These are phyloP conservation scores for Neotoxoptera formosana DNA, from an alignment of 1,140 invertebrate genomes.

Conservation along the genomic window DNA sequence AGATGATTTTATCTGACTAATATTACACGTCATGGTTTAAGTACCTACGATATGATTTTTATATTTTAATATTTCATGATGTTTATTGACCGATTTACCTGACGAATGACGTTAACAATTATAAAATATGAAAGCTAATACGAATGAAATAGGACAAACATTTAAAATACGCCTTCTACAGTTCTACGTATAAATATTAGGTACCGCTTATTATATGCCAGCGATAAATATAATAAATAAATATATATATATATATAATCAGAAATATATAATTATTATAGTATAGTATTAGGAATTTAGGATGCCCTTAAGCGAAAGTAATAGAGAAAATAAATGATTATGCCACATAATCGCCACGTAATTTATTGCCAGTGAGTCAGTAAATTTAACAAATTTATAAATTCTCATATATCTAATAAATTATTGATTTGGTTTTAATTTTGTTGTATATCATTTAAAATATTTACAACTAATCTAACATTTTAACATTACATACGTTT, in stretches of 20 bases:
- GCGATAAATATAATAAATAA: too few species aligned
- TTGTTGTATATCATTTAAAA: not conserved
- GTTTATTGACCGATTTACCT: too few species aligned
- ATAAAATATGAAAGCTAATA: slow-evolving; percentile 7
- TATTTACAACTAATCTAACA: not conserved
- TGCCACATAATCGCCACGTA: not conserved
- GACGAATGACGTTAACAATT: not conserved
- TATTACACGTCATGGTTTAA: not conserved
- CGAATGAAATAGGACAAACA: slow-evolving; percentile 1
- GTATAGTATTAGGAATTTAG: not conserved
- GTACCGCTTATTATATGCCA: not conserved
- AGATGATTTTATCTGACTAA: not conserved
- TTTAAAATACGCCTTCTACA: not conserved
- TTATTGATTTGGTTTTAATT: not conserved
- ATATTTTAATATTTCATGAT: not conserved
- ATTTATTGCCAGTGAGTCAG: not conserved
- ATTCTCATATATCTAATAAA: not conserved
- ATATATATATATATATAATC: not conserved
- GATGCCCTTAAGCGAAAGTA: not conserved
- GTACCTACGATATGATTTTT: not conserved
- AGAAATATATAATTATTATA: not conserved
- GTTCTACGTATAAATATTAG: not conserved
- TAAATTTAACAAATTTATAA: slow-evolving; percentile 12
- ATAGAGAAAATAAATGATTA: slow-evolving; percentile 5
- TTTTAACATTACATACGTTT: not conserved